Conservation (phyloP, 2,888 invertebrate species). For the Globia sparganii region DNA sequence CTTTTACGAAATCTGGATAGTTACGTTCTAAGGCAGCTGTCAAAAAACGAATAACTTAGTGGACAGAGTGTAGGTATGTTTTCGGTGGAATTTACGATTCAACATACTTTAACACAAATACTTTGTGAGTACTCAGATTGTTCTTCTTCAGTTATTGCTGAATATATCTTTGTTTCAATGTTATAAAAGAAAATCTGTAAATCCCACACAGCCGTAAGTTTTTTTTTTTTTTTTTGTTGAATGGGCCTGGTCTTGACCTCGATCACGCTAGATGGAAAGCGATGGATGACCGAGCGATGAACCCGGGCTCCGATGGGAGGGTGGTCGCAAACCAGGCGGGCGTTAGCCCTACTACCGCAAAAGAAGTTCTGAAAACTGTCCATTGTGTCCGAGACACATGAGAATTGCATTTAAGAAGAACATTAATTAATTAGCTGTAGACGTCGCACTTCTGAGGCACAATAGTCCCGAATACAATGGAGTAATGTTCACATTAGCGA, state of each 20-base stretch:
- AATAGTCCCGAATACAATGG: slow-evolving; percentile 45
- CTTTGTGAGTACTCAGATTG: not conserved
- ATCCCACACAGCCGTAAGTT: not conserved
- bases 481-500: slow-evolving; percentile 58
- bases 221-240: no score
- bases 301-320: no score
- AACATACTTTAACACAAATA: not conserved
- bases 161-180: not conserved
- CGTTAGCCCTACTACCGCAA: no score
- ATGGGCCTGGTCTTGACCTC: no score
- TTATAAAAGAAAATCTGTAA: not conserved
- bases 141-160: not conserved
- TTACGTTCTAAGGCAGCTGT: no score
- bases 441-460: slow-evolving; percentile 24
- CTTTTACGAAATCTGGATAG: no score
- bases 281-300: no score
- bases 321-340: no score
- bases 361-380: slow-evolving; percentile 10
- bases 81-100: slow-evolving; percentile 4
- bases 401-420: slow-evolving; percentile 18
- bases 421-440: slow-evolving; percentile 43
- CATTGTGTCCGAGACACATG: slow-evolving; percentile 19
- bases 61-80: not conserved
- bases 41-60: no score
- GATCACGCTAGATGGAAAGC: no score